Percentiles rank a stretch among this genome's conserved stretches.
Evolutionary conservation across 2,797 vertebrate species (phyloP).

Genomic region (Lophotriccus pileatus): DNA sequence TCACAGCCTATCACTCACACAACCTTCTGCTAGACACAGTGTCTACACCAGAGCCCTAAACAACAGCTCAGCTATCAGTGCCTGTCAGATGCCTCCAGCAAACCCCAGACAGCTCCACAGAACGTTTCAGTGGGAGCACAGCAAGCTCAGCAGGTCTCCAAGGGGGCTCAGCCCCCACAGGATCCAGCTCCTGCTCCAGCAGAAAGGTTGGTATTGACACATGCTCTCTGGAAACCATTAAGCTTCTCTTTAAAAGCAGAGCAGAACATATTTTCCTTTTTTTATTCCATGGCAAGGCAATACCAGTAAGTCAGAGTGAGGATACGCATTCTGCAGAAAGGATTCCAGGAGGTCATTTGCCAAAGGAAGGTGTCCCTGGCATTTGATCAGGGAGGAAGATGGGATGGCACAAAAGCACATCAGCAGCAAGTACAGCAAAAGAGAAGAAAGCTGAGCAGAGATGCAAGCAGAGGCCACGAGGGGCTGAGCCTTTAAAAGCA

Average conservation of each 20-base stretch:
- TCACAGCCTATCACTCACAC: slow-evolving; percentile 27
- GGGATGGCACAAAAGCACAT: slow-evolving; percentile 29
- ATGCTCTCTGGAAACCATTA: background rate
- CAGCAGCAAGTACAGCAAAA: background rate
- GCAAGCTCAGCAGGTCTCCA: slow-evolving; percentile 13
- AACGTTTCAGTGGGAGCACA: background rate
- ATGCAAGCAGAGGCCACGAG: slow-evolving; percentile 60
- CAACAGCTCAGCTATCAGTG: background rate
- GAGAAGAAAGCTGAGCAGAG: slow-evolving; percentile 55
- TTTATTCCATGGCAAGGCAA: background rate
- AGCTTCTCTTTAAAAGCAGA: background rate
- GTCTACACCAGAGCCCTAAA: background rate
- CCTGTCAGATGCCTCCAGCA: slow-evolving; percentile 36
- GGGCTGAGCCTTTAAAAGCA: slow-evolving; percentile 58
- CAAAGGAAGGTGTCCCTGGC: slow-evolving; percentile 3
- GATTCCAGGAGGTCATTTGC: slow-evolving; percentile 50
- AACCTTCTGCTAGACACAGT: background rate
- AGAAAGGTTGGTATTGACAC: background rate
- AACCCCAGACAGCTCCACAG: background rate
- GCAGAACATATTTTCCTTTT: background rate
- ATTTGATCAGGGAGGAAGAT: slow-evolving; percentile 41
- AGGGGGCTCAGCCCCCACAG: background rate
- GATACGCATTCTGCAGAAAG: background rate
- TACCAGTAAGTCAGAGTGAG: background rate
- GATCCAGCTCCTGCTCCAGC: background rate